phyloP scores from a whole-genome alignment of 2,113 vertebrate genomes.

The Hydrochoerus hydrochaeris region DNA sequence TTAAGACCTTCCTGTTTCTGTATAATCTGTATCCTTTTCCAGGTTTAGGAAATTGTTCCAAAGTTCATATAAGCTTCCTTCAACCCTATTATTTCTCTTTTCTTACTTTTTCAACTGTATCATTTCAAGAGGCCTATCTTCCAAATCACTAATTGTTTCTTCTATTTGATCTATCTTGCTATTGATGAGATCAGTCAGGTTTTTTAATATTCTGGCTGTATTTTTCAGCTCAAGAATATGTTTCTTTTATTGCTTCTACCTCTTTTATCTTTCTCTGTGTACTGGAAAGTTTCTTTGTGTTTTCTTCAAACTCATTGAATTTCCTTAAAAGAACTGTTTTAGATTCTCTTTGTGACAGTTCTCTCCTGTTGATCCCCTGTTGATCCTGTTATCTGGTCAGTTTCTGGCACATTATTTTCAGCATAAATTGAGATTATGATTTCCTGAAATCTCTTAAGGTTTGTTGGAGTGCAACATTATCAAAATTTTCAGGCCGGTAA shows the following conservation, averaged over 20 bases:
- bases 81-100: neutral
- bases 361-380: neutral
- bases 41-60: neutral
- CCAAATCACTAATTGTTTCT: neutral
- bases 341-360: neutral
- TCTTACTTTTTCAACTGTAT: neutral
- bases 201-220: neutral
- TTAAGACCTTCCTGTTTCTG: neutral
- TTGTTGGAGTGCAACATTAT: neutral
- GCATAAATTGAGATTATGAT: neutral
- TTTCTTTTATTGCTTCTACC: neutral
- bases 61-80: neutral
- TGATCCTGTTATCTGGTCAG: neutral
- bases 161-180: neutral
- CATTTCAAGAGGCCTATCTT: neutral
- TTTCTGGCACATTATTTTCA: neutral
- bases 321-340: neutral
- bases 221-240: neutral
- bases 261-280: neutral
- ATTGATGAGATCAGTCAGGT: neutral
- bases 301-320: neutral
- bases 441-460: neutral
- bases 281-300: neutral
- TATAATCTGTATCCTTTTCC: neutral
- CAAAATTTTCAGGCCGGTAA: neutral